These are phyloP conservation scores for Osmoderma eremita DNA, from an alignment of 2,888 invertebrate genomes.

Conservation along the genomic window DNA sequence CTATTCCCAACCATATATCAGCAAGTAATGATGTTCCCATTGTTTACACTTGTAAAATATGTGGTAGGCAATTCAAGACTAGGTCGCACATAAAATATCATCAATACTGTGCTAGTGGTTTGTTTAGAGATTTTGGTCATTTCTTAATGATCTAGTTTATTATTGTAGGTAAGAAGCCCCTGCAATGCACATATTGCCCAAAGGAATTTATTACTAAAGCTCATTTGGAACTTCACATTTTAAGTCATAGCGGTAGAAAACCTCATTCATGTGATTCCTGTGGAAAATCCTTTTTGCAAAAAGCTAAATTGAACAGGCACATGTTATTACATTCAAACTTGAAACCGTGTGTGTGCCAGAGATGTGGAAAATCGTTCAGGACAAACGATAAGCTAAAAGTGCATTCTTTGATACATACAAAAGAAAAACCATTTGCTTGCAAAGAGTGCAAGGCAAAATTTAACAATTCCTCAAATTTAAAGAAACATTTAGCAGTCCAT, in stretches of 20 bases:
- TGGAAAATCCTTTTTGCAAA: conserved; percentile 74
- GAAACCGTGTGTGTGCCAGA: conserved; percentile 67
- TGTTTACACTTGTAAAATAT: conserved; percentile 73
- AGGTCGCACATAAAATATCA: conserved; percentile 75
- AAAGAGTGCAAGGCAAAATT: conserved; percentile 69
- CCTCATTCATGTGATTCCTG: conserved; percentile 73
- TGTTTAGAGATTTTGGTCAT: conserved; percentile 40
- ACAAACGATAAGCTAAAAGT: conserved; percentile 69
- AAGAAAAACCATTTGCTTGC: conserved; percentile 72
- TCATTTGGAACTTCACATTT: conserved; percentile 78
- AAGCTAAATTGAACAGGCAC: conserved; percentile 77
- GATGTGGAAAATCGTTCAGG: conserved; percentile 72
- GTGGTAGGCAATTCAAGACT: conserved; percentile 75
- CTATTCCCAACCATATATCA: conserved; percentile 57
- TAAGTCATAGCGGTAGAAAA: conserved; percentile 72
- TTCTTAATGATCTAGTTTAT: conserved; percentile 2
- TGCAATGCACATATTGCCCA: conserved; percentile 65
- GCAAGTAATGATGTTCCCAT: conserved; percentile 65
- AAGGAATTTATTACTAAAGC: conserved; percentile 76
- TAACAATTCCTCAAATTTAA: conserved; percentile 74
- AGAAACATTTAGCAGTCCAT: conserved; percentile 73
- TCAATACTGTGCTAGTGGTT: conserved; percentile 69
- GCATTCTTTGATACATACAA: conserved; percentile 72
- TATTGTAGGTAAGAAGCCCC: conserved; percentile 62
- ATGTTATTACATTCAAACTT: conserved; percentile 70